Conservation (phyloP, 2,888 invertebrate species). For the Gerosis bhagava region DNA sequence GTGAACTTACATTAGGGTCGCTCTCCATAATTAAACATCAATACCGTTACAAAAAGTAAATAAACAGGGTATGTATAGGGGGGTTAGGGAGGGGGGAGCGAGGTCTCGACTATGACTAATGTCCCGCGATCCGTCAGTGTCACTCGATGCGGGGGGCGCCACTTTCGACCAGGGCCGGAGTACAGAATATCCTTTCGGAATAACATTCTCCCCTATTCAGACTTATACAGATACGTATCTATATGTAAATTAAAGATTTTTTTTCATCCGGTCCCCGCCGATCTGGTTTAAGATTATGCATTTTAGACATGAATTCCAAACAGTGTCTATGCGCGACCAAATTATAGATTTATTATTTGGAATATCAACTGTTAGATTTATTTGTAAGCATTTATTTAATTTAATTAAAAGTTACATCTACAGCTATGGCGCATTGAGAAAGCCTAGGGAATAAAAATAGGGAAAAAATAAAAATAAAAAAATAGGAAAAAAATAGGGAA, state of each 20-base stretch:
- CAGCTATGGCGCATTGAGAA: no score
- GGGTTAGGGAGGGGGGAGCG: slow-evolving; percentile 68
- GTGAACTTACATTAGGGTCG: slow-evolving; percentile 70
- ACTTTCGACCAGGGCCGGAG: slow-evolving; percentile 71
- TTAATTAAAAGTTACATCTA: no score
- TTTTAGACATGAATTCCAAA: slow-evolving; percentile 23
- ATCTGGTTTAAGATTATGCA: slow-evolving; percentile 28
- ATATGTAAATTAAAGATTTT: slow-evolving; percentile 67
- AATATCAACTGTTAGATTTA: no score
- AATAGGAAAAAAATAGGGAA: no score
- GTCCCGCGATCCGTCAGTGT: slow-evolving; percentile 87
- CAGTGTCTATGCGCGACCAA: slow-evolving; percentile 8
- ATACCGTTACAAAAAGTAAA: slow-evolving; percentile 82
- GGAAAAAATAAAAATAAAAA: no score
- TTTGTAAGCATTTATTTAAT: no score
- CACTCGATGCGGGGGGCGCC: slow-evolving; percentile 75
- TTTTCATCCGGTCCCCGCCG: slow-evolving; percentile 41
- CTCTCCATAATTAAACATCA: slow-evolving; percentile 81
- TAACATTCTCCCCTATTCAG: slow-evolving; percentile 72
- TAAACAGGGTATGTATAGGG: slow-evolving; percentile 76
- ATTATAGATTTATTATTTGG: no score
- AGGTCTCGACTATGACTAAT: slow-evolving; percentile 86
- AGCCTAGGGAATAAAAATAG: no score
- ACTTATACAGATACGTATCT: slow-evolving; percentile 62
- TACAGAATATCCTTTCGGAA: slow-evolving; percentile 65